These are phyloP conservation scores for Gymnoscopelus braueri DNA, from an alignment of 2,797 vertebrate genomes.

Conservation along the genomic window DNA sequence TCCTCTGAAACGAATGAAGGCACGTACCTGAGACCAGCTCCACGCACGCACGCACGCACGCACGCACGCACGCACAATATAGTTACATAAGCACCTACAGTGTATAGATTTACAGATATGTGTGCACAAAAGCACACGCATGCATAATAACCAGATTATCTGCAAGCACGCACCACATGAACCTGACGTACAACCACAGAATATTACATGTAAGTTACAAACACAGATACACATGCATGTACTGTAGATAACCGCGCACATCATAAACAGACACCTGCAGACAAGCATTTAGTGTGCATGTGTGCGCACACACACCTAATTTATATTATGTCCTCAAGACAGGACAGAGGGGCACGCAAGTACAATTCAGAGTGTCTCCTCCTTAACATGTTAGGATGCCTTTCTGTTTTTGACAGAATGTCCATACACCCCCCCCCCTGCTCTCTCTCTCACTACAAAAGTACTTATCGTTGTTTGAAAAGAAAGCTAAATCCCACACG, in stretches of 20 bases:
- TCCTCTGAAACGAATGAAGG: slow-evolving; percentile 99
- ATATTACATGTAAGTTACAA: slow-evolving; percentile 40
- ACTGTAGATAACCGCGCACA: slow-evolving; percentile 5
- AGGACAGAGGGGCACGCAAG: slow-evolving; percentile 57
- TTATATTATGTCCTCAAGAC: slow-evolving; percentile 64
- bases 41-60: slow-evolving; percentile 1
- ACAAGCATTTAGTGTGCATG: not conserved
- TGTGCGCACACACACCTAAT: slow-evolving; percentile 42
- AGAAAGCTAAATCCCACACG: slow-evolving; percentile 53
- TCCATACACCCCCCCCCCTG: slow-evolving; percentile 49
- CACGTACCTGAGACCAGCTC: slow-evolving; percentile 79
- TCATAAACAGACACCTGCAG: slow-evolving; percentile 16
- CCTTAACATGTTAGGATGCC: slow-evolving; percentile 54
- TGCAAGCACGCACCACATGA: not conserved
- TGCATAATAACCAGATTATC: not conserved
- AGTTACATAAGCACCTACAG: slow-evolving; percentile 22
- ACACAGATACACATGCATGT: not conserved
- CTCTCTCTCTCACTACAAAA: slow-evolving; percentile 34
- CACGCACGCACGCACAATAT: slow-evolving; percentile 8
- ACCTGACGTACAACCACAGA: not conserved
- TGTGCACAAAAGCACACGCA: not conserved
- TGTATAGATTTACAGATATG: not conserved
- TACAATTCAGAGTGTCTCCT: slow-evolving; percentile 59
- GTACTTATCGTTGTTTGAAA: slow-evolving; percentile 61
- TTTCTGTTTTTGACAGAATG: slow-evolving; percentile 48